phyloP scores from a whole-genome alignment of 2,797 vertebrate genomes.

The Carapus acus region DNA sequence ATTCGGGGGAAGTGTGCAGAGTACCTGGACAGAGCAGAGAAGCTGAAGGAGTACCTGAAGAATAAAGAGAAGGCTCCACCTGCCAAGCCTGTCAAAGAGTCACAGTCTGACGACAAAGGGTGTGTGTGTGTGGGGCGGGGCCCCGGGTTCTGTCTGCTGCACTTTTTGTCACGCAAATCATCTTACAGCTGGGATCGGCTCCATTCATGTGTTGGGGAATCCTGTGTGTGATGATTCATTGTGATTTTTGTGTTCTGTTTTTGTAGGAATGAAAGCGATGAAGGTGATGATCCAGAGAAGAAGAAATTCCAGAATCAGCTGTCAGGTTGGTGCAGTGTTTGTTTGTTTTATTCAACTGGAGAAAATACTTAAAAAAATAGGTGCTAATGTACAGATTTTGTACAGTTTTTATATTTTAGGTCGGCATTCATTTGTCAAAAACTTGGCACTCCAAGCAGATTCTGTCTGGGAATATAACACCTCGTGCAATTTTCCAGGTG shows the following conservation, averaged over 20 bases:
- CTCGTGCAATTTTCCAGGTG: conserved; percentile 72
- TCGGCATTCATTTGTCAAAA: too few species aligned
- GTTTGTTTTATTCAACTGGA: too few species aligned
- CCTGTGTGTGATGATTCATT: neutral
- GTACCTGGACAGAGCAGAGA: conserved; percentile 94
- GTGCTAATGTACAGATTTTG: too few species aligned
- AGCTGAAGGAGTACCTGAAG: conserved; percentile 92
- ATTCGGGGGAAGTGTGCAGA: conserved; percentile 89
- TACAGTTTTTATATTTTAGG: too few species aligned
- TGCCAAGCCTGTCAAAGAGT: conserved; percentile 91
- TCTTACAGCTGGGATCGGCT: too few species aligned
- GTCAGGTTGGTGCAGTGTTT: conserved; percentile 77
- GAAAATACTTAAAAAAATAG: too few species aligned
- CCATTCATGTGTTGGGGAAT: too few species aligned
- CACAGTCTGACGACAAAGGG: conserved; percentile 90
- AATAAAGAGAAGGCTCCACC: conserved; percentile 84
- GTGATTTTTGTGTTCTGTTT: neutral
- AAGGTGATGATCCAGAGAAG: conserved; percentile 91
- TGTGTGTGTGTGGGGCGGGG: conserved; percentile 70
- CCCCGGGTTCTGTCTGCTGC: too few species aligned
- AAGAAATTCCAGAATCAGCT: conserved; percentile 98
- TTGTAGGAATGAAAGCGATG: conserved; percentile 95
- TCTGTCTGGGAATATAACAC: too few species aligned
- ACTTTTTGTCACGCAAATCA: too few species aligned
- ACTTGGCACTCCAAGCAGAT: too few species aligned